Evolutionary conservation across 1,140 invertebrate species (phyloP).

Genomic region (Trachymyrmex septentrionalis): DNA sequence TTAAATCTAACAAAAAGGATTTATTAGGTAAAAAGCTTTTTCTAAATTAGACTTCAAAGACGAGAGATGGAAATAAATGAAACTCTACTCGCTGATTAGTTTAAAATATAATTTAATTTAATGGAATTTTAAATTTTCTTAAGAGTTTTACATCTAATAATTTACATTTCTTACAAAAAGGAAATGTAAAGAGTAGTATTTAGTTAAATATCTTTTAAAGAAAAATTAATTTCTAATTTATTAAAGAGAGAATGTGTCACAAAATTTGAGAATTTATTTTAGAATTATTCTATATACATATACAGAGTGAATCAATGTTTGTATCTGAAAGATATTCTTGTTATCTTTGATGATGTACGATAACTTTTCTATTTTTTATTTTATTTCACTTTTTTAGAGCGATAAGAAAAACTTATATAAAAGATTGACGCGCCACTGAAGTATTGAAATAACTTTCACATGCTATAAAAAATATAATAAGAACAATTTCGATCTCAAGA

Average conservation of each 20-base stretch:
- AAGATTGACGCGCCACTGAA: background rate
- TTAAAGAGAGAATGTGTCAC: conserved; percentile 2
- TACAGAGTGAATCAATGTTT: conserved; percentile 31
- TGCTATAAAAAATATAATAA: too few relatives aligned
- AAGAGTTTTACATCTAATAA: background rate
- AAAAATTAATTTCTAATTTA: conserved; percentile 64
- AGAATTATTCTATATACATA: conserved; percentile 22
- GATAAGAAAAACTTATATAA: background rate
- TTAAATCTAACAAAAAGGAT: background rate
- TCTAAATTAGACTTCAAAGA: background rate
- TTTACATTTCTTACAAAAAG: background rate
- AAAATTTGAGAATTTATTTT: conserved; percentile 24
- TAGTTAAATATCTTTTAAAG: conserved; percentile 51
- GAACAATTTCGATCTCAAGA: background rate
- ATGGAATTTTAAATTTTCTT: conserved; percentile 12
- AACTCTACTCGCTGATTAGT: background rate
- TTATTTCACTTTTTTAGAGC: background rate
- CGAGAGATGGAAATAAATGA: background rate
- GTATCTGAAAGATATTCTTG: conserved; percentile 9
- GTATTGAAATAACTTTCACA: background rate
- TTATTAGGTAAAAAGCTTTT: background rate
- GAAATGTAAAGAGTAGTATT: background rate
- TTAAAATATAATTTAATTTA: conserved; percentile 10
- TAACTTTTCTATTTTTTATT: background rate
- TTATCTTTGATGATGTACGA: background rate